Evolutionary conservation across 2,888 invertebrate genomes (phyloP).

Genomic region (Cheilosia impressa): DNA sequence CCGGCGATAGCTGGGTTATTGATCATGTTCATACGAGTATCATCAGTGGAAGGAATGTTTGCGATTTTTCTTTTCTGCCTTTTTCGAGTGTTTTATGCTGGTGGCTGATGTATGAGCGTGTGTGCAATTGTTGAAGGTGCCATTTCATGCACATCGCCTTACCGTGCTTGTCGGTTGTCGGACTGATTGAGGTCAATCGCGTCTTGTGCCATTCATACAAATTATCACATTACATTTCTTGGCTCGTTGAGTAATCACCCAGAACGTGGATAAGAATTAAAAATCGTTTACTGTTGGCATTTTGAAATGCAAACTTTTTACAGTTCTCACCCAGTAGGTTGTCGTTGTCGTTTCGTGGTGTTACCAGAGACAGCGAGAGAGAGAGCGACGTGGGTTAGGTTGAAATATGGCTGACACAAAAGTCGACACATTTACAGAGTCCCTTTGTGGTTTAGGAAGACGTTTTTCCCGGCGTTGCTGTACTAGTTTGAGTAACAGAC

Average conservation of each 20-base stretch:
- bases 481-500: too few species aligned
- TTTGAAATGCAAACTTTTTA: slow-evolving; percentile 7
- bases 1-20: slow-evolving; percentile 43
- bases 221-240: slow-evolving; percentile 66
- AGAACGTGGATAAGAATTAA: slow-evolving; percentile 57
- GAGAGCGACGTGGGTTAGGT: too few species aligned
- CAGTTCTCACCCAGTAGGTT: background rate
- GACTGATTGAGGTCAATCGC: slow-evolving; percentile 70
- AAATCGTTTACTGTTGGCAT: slow-evolving; percentile 35
- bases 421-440: too few species aligned
- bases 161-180: background rate
- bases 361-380: background rate
- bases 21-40: slow-evolving; percentile 31
- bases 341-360: background rate
- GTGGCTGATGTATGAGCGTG: slow-evolving; percentile 1
- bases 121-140: slow-evolving; percentile 28
- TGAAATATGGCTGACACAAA: too few species aligned
- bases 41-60: slow-evolving; percentile 24
- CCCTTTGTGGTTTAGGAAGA: too few species aligned
- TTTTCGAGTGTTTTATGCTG: slow-evolving; percentile 28
- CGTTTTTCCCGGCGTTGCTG: too few species aligned
- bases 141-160: slow-evolving; percentile 11
- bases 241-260: slow-evolving; percentile 42
- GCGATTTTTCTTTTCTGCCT: slow-evolving; percentile 1
- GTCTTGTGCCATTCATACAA: slow-evolving; percentile 75